Evolutionary conservation across 2,888 invertebrate genomes (phyloP), one percentile per base, ranked within the genome.

Genomic region (Aleiodes leptofemur): DNA sequence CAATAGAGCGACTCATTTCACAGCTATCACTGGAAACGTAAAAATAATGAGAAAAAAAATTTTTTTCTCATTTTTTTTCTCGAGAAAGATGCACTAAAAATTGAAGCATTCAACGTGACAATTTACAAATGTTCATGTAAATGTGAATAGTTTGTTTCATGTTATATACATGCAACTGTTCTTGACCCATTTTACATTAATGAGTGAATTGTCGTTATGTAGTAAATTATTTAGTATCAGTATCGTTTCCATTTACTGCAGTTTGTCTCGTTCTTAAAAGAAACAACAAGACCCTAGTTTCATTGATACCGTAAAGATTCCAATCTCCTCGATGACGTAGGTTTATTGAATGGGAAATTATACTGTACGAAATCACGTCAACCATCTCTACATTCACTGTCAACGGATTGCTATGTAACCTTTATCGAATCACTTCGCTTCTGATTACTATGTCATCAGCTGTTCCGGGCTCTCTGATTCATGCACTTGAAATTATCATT

Each of bases 381-480:
- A 43, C 43, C 43, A 43, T 43, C 43, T 43, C 43, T 43, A 43
- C 43, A 43, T 34, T 38, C n/a, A 38, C 38, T n/a, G 61, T 61
- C 43, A 38, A 61, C n/a, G 61, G 57, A 61, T 38, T 38, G 61
- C 61, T 61, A 61, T 43, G 57, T n/a, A 57, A 57, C n/a, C 29
- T 57, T 29, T 57, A 57, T 57, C 57, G 29, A 57, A 57, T 57
- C 57, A 56, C 9, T 16, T 57, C 57, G 23, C 4, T 16, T 23
- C 13, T 61, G 38, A 61, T 23, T 61, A 61, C 38, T 38, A 43
- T 64, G 64, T 48, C 64, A 64, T 64, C 64, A 64, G 48, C 64
- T 64, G 64, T 64, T 64, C 43, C 64, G 64, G 61, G 13, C 14
- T 38, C 38, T 34, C 64, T 64, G 64, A 64, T 64, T 64, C 64